A percentile compares a stretch with the other conserved stretches of the same genome.
Evolutionary conservation across 2,797 vertebrate species (phyloP).

Genomic region (Myiothlypis coronata): DNA sequence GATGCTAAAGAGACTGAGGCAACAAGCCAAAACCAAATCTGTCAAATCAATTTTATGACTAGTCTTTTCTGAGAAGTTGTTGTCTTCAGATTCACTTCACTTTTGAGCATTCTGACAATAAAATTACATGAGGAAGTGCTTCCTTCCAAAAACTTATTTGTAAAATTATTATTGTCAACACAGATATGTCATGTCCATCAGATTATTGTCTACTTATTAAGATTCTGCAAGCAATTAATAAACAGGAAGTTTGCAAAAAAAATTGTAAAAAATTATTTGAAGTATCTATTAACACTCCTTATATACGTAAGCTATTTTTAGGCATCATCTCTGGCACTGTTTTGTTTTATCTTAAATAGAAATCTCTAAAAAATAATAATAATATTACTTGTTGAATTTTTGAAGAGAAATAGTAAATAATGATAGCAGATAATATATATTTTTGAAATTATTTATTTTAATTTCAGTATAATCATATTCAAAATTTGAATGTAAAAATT

Average conservation of each 20-base stretch:
- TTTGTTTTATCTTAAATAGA: background rate
- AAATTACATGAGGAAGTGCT: constrained; percentile 6
- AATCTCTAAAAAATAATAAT: background rate
- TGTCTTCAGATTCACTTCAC: background rate
- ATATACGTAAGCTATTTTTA: background rate
- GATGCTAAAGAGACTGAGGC: background rate
- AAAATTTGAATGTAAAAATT: background rate
- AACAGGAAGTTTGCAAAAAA: background rate
- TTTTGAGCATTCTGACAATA: constrained; percentile 27
- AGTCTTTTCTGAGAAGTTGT: background rate
- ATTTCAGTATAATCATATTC: background rate
- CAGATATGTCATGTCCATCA: background rate
- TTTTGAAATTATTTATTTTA: background rate
- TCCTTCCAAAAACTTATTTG: background rate
- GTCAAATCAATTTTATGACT: background rate
- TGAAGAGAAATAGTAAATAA: background rate
- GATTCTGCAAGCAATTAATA: background rate
- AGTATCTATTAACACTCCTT: background rate
- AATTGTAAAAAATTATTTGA: background rate
- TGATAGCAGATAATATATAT: background rate
- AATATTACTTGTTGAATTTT: background rate
- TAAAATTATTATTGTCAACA: background rate
- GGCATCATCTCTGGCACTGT: background rate
- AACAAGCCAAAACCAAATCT: background rate
- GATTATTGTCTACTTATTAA: background rate